These are phyloP conservation scores for Drosophila pseudotakahashii DNA, from an alignment of 2,888 invertebrate genomes.

Conservation along the genomic window DNA sequence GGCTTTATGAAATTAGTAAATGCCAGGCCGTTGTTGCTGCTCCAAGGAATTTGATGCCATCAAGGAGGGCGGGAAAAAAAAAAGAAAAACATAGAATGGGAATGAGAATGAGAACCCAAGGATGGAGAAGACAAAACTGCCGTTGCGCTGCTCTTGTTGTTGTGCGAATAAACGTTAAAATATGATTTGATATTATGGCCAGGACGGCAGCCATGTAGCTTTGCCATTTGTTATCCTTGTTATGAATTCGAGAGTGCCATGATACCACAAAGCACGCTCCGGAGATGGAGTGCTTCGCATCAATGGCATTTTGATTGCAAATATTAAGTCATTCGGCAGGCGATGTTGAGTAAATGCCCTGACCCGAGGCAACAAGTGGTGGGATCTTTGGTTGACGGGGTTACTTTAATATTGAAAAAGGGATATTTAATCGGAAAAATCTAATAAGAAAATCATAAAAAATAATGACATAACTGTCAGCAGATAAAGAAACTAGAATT, in stretches of 20 bases:
- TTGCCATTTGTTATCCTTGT: constrained; percentile 72
- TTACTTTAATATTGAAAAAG: neutral
- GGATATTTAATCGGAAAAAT: neutral
- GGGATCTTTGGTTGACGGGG: neutral
- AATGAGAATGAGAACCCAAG: constrained; percentile 3
- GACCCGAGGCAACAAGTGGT: constrained; percentile 24
- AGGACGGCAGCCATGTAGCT: constrained; percentile 66
- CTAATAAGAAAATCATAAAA: no score
- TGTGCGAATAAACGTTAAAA: constrained; percentile 65
- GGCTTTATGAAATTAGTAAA: constrained; percentile 71
- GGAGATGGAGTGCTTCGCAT: constrained; percentile 66
- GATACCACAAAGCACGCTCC: constrained; percentile 26
- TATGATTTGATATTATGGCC: constrained; percentile 75
- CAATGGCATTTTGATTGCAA: constrained; percentile 73
- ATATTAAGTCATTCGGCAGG: constrained; percentile 44
- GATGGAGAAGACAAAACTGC: constrained; percentile 21
- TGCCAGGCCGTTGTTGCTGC: constrained; percentile 46
- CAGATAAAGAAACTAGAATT: no score
- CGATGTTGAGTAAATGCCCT: constrained; percentile 1
- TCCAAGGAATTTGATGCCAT: constrained; percentile 39
- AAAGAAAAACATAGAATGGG: constrained; percentile 6
- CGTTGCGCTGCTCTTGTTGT: constrained; percentile 14
- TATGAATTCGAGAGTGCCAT: constrained; percentile 54
- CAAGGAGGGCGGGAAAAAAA: neutral
- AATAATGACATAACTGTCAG: no score